phyloP scores from a whole-genome alignment of 2,113 vertebrate genomes.

The Psittacula cyanocephala region DNA sequence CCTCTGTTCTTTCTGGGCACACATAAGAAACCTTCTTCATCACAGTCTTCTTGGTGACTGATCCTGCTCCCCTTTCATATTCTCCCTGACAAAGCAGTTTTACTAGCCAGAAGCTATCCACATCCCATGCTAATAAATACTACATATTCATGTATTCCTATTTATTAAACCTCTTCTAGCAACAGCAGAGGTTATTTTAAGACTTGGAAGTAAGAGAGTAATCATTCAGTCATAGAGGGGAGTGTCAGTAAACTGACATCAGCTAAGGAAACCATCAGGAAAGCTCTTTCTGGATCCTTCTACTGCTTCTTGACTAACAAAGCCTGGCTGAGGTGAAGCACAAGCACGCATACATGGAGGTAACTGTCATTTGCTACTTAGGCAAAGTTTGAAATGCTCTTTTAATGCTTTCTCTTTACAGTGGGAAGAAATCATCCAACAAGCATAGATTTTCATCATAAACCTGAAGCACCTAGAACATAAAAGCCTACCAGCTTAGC shows the following conservation, averaged over 20 bases:
- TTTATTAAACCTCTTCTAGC: constrained; percentile 1
- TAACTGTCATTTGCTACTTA: neutral
- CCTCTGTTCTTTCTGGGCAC: rapidly evolving
- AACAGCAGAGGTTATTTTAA: constrained; percentile 40
- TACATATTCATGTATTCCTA: constrained; percentile 5
- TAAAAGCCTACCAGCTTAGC: neutral
- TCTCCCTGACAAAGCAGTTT: constrained; percentile 28
- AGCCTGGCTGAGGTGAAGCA: neutral
- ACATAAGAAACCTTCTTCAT: neutral
- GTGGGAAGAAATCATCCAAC: neutral
- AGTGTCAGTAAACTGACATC: neutral
- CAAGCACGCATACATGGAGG: neutral
- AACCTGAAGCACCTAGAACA: neutral
- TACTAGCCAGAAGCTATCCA: constrained; percentile 20
- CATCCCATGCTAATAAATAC: neutral
- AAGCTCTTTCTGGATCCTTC: neutral
- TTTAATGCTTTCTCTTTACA: neutral
- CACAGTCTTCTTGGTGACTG: neutral
- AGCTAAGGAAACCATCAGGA: neutral
- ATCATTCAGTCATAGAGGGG: neutral
- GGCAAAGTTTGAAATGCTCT: neutral
- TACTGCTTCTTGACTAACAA: neutral
- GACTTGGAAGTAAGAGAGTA: neutral
- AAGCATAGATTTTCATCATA: neutral
- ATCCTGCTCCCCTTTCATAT: neutral